Base-by-base conservation (phyloP, 2,888 invertebrate genomes). In the Lasioglossum oenotherae region DNA sequence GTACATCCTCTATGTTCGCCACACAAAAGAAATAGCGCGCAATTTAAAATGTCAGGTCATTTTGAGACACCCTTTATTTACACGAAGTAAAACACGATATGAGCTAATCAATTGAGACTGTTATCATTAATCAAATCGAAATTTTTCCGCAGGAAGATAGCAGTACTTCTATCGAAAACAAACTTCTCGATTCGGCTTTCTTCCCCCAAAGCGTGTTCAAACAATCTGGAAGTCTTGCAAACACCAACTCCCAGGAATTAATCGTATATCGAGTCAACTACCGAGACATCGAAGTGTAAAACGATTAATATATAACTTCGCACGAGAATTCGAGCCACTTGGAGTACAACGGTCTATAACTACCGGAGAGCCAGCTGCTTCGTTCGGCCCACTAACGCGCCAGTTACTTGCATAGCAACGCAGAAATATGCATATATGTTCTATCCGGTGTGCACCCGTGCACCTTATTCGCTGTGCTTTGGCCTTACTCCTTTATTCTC, bases 371-470 rank as follows among this genome's bases (percentile, higher is more conserved):
- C 69, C 64, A 69, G 49, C 35, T 49, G 44, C 27, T 53, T 78
- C 53, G 78, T 14, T 35, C 38, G 38, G 35, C 53, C 69, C 69
- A 19, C 71, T 53, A 53, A 71, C 67, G 19, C 38, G 69, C n/a
- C n/a, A 31, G 44, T 44, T 73, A 67, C 64, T 81, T 46, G 41
- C 60, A 14, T 46, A 46, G 14, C 74, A 46, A 57, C n/a, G 57
- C 35, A 69, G 77, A 46, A 80, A 76, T 71, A 71, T 46, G 78
- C 41, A 78, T 71, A 71, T 35, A 35, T 41, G 41, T 38, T 71
- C 71, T 71, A 71, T 71, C 12, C 41, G n/a, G 38, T 23, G 5
- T 14, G 71, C 71, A 71, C n/a, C 5, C 41, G 67, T 41, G 73
- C 60, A 46, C 19, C 44, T 35, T 69, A 35, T 10, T 69, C 69